These are phyloP conservation scores for Botrylloides violaceus DNA, from an alignment of 23 tunicate species.

Conservation along the genomic window DNA sequence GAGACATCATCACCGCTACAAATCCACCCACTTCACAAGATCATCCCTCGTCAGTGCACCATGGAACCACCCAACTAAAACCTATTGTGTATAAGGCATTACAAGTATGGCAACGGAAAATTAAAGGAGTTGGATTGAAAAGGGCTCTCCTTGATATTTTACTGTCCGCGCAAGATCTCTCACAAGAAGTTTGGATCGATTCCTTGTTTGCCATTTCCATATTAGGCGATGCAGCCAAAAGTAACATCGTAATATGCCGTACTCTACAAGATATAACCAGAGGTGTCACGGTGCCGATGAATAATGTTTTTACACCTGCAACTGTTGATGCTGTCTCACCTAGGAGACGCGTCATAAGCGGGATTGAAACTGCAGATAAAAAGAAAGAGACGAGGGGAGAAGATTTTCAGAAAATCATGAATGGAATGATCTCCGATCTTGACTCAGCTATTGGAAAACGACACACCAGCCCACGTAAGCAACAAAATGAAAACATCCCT, in stretches of 20 bases:
- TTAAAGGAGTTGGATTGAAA: constrained; percentile 43
- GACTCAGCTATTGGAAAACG: constrained; percentile 11
- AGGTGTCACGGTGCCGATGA: constrained; percentile 33
- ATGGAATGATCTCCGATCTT: constrained; percentile 39
- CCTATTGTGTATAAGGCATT: constrained; percentile 61
- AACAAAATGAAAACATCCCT: neutral
- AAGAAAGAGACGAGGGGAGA: neutral
- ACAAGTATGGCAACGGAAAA: constrained; percentile 27
- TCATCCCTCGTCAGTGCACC: neutral
- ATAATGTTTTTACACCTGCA: neutral
- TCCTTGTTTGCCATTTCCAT: constrained; percentile 53
- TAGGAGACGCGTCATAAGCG: neutral
- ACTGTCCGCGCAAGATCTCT: constrained; percentile 46
- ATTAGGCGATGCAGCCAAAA: constrained; percentile 70
- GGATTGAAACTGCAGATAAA: neutral
- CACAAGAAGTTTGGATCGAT: constrained; percentile 51
- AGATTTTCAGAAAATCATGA: constrained; percentile 27
- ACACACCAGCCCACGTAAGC: neutral
- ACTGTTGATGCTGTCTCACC: neutral
- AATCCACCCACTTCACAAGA: neutral
- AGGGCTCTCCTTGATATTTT: constrained; percentile 41
- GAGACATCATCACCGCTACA: constrained; percentile 48
- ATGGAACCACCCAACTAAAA: constrained; percentile 9
- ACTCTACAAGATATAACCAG: constrained; percentile 61
- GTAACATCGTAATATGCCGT: constrained; percentile 21